phyloP scores from a whole-genome alignment of 1,140 invertebrate species.

The Acromyrmex charruanus region DNA sequence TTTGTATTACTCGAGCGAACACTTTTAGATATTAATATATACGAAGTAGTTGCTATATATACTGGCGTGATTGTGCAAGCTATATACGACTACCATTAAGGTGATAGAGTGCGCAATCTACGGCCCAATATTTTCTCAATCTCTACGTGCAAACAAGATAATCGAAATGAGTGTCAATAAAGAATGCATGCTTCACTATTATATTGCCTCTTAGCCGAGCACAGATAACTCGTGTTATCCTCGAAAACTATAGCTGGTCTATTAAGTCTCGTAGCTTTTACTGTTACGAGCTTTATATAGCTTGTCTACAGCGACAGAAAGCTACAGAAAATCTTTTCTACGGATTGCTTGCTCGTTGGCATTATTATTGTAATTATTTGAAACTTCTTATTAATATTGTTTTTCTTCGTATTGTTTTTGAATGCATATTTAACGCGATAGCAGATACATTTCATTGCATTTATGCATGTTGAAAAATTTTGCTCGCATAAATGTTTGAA shows the following conservation, averaged over 20 bases:
- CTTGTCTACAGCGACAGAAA: not conserved
- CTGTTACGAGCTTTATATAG: slow-evolving; percentile 23
- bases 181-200: slow-evolving; percentile 44
- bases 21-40: slow-evolving; percentile 21
- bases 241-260: slow-evolving; percentile 37
- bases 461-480: slow-evolving; percentile 38
- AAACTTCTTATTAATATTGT: not conserved
- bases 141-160: slow-evolving; percentile 46
- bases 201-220: slow-evolving; percentile 47
- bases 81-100: slow-evolving; percentile 13
- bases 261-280: slow-evolving; percentile 33
- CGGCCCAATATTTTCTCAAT: slow-evolving; percentile 52
- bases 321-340: not conserved
- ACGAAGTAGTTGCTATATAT: not conserved
- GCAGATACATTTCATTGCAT: not conserved
- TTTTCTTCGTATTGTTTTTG: not conserved
- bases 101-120: slow-evolving; percentile 36
- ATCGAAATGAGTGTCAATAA: slow-evolving; percentile 48
- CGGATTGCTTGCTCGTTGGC: not conserved
- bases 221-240: slow-evolving; percentile 58
- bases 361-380: slow-evolving; percentile 12
- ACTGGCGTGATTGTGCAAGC: not conserved
- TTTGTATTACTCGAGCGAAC: not conserved
- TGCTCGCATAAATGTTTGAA: slow-evolving; percentile 27
- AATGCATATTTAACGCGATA: not conserved